Evolutionary conservation across 2,888 invertebrate genomes (phyloP).

Genomic region (Cryptophagus acutangulus): DNA sequence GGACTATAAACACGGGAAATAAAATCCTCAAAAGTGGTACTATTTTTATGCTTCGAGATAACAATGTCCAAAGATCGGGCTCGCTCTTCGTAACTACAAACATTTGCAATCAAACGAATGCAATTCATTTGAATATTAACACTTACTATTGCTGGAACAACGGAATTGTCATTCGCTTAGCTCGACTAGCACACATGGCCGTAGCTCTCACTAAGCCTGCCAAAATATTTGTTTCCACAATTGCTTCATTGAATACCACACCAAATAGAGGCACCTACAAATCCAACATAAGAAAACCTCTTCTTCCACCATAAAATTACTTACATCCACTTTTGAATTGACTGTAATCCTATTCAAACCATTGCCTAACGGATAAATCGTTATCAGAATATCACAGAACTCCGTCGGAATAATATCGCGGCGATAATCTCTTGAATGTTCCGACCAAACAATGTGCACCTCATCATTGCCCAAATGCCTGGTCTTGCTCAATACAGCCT

Average conservation of each 20-base stretch:
- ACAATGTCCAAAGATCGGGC: conserved; percentile 80
- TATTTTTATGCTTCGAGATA: conserved; percentile 77
- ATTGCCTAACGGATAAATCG: conserved; percentile 87
- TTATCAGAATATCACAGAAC: conserved; percentile 97
- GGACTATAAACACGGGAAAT: conserved; percentile 68
- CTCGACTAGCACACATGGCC: conserved; percentile 86
- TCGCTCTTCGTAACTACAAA: conserved; percentile 81
- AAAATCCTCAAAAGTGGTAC: conserved; percentile 88
- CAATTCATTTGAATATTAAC: no score
- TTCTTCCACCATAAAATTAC: conserved; percentile 24
- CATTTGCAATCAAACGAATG: conserved; percentile 11
- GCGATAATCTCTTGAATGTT: conserved; percentile 91
- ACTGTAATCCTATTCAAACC: conserved; percentile 85
- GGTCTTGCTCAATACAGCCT: conserved; percentile 85
- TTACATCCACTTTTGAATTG: conserved; percentile 78
- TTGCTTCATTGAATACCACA: conserved; percentile 89
- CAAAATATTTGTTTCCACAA: conserved; percentile 65
- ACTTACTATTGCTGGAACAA: conserved; percentile 87
- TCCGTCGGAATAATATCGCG: conserved; percentile 97
- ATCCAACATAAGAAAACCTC: neutral
- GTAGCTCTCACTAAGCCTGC: conserved; percentile 86
- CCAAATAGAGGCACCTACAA: conserved; percentile 82
- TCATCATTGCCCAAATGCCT: conserved; percentile 97
- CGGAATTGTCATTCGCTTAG: conserved; percentile 83
- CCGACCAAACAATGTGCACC: conserved; percentile 99